phyloP scores from a whole-genome alignment of 1,140 invertebrate genomes.

The Berghia stephanieae region DNA sequence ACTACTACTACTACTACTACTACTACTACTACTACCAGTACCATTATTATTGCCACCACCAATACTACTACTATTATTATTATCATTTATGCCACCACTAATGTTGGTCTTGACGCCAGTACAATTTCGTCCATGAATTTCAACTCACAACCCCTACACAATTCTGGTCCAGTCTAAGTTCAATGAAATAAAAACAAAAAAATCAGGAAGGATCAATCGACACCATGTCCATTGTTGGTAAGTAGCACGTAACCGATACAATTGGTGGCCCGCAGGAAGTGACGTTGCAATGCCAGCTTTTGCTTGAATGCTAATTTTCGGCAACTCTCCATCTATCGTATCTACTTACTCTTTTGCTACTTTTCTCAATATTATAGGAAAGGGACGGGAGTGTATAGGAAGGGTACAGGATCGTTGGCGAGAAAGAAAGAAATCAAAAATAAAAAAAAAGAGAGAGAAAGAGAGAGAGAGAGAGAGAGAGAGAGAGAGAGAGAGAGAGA shows the following conservation, averaged over 20 bases:
- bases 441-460: too few relatives aligned
- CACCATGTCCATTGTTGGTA: background rate
- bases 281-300: background rate
- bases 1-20: too few relatives aligned
- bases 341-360: too few relatives aligned
- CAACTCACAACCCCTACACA: background rate
- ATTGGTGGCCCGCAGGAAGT: background rate
- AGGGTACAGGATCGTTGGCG: background rate
- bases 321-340: too few relatives aligned
- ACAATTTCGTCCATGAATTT: too few relatives aligned
- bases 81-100: too few relatives aligned
- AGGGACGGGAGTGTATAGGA: background rate
- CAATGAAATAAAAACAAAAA: background rate
- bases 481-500: constrained; percentile 19
- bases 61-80: too few relatives aligned
- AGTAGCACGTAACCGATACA: background rate
- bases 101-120: too few relatives aligned
- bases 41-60: too few relatives aligned
- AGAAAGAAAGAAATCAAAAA: background rate
- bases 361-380: too few relatives aligned
- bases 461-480: constrained; percentile 14
- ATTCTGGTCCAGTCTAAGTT: too few relatives aligned
- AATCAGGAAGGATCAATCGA: background rate
- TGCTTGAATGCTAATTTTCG: background rate
- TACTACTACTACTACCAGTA: too few relatives aligned